These are phyloP conservation scores for Neolamprologus cancellatus DNA, from an alignment of 2,113 vertebrate species.

Conservation along the genomic window DNA sequence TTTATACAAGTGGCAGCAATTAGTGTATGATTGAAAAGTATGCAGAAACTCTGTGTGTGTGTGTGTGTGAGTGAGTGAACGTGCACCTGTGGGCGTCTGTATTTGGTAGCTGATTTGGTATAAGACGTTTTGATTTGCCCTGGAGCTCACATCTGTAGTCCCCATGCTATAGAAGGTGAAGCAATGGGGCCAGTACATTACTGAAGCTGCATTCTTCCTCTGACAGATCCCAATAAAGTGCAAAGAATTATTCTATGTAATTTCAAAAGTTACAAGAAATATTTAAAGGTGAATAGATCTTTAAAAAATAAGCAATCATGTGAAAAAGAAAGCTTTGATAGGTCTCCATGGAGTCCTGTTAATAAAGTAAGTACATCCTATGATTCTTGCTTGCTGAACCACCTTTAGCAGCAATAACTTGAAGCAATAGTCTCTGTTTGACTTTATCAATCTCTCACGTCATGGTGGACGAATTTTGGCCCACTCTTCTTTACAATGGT, in stretches of 20 bases:
- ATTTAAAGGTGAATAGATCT: not conserved
- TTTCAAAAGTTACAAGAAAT: not conserved
- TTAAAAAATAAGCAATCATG: not conserved
- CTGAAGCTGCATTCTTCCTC: not conserved
- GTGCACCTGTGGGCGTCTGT: not conserved
- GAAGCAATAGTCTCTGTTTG: not conserved
- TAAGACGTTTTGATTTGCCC: not conserved
- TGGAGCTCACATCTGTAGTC: not conserved
- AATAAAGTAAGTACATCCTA: not conserved
- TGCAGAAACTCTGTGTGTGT: conserved; percentile 1
- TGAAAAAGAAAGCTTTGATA: not conserved
- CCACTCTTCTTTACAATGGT: not conserved
- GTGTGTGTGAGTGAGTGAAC: not conserved
- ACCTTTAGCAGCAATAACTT: not conserved
- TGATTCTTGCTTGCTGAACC: not conserved
- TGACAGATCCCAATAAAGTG: not conserved
- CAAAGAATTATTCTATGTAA: not conserved
- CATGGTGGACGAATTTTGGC: not conserved
- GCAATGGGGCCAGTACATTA: not conserved
- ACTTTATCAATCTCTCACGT: not conserved
- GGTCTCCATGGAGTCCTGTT: not conserved
- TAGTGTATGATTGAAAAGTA: conserved; percentile 27
- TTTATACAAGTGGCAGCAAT: conserved; percentile 54
- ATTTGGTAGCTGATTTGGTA: not conserved
- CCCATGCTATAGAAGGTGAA: not conserved